Evolutionary conservation across 2,113 vertebrate species (phyloP).

Genomic region (Petaurus breviceps): DNA sequence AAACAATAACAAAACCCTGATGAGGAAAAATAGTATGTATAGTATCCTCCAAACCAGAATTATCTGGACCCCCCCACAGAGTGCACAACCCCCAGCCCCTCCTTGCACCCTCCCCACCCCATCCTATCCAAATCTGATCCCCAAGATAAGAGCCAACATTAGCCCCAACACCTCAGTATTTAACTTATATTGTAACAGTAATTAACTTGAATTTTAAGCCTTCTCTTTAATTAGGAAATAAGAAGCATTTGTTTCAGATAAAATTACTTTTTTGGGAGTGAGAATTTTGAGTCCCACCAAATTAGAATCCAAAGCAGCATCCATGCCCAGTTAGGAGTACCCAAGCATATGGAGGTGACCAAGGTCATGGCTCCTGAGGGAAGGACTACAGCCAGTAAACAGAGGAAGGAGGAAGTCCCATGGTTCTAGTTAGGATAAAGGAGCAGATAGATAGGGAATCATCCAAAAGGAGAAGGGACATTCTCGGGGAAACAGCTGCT

Average conservation of each 20-base stretch:
- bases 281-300: background rate
- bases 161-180: background rate
- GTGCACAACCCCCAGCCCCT: background rate
- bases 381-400: background rate
- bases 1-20: background rate
- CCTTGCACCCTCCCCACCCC: background rate
- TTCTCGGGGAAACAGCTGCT: background rate
- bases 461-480: background rate
- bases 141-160: background rate
- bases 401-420: background rate
- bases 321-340: background rate
- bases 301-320: background rate
- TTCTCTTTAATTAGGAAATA: background rate
- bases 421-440: background rate
- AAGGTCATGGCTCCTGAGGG: background rate
- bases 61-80: background rate
- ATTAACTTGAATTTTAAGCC: background rate
- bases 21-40: background rate
- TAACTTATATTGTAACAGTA: background rate
- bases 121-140: background rate
- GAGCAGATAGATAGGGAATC: background rate
- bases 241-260: background rate
- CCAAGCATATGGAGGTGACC: background rate
- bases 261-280: background rate
- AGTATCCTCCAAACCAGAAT: background rate